These are phyloP conservation scores for Caenorhabditis macrosperma DNA, from an alignment of 2,888 invertebrate species.

Conservation along the genomic window DNA sequence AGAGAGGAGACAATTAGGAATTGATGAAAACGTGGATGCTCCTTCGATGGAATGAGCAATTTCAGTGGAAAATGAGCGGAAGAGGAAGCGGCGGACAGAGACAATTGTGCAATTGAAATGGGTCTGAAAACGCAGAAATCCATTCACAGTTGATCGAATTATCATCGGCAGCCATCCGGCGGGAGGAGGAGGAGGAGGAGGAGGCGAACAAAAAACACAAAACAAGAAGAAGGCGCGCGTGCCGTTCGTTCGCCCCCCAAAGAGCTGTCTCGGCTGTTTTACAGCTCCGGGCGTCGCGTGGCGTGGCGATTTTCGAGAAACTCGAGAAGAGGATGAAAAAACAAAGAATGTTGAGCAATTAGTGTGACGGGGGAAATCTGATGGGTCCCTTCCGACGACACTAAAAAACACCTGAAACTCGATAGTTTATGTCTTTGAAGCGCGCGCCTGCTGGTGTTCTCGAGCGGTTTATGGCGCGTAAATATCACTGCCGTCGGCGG, in stretches of 20 bases:
- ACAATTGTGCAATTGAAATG: conserved; percentile 12
- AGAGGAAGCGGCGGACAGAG: too few species aligned
- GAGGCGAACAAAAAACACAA: neutral
- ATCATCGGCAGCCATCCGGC: neutral
- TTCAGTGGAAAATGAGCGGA: neutral
- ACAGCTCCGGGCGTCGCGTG: too few species aligned
- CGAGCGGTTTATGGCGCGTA: neutral
- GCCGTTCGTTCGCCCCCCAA: too few species aligned
- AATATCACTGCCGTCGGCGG: neutral
- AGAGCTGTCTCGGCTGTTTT: too few species aligned
- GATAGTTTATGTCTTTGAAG: neutral
- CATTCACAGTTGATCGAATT: conserved; percentile 3
- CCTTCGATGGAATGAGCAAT: neutral
- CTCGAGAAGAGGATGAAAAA: neutral
- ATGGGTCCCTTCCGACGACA: neutral
- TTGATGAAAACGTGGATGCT: conserved; percentile 12
- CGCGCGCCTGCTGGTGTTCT: too few species aligned
- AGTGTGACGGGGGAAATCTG: too few species aligned
- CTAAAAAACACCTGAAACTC: conserved; percentile 36
- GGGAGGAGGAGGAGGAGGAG: too few species aligned
- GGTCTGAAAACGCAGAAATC: neutral
- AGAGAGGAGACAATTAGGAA: conserved; percentile 24
- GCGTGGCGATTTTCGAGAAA: neutral
- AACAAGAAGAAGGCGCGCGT: neutral
- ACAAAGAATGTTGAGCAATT: conserved; percentile 20